These are phyloP conservation scores for Coptotermes formosanus DNA, from an alignment of 1,140 invertebrate species.

Conservation along the genomic window DNA sequence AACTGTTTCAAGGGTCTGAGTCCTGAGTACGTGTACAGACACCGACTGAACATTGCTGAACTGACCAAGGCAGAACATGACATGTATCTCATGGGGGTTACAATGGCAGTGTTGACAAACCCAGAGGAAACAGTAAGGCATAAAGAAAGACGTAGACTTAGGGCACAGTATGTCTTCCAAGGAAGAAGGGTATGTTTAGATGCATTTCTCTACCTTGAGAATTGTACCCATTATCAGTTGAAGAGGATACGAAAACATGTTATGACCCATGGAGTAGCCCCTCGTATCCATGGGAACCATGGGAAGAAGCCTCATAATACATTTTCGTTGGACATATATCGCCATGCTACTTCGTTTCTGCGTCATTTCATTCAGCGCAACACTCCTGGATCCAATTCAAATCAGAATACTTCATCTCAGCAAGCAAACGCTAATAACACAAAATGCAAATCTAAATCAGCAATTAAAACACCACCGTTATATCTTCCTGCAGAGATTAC, in stretches of 20 bases:
- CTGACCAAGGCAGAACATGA: slow-evolving; percentile 72
- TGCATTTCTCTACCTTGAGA: slow-evolving; percentile 76
- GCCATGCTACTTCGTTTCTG: slow-evolving; percentile 71
- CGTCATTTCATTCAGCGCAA: slow-evolving; percentile 68
- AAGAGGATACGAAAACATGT: slow-evolving; percentile 75
- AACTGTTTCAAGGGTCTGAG: slow-evolving; percentile 71
- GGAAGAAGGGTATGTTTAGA: slow-evolving; percentile 73
- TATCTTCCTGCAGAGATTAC: slow-evolving; percentile 68
- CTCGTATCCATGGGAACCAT: slow-evolving; percentile 73
- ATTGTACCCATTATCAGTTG: slow-evolving; percentile 76
- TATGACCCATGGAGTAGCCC: slow-evolving; percentile 73
- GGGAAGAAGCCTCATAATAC: slow-evolving; percentile 80
- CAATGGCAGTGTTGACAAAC: slow-evolving; percentile 74
- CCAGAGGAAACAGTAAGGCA: slow-evolving; percentile 69
- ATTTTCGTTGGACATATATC: slow-evolving; percentile 73
- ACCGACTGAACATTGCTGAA: slow-evolving; percentile 74
- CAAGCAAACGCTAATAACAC: background rate
- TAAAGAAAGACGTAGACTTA: slow-evolving; percentile 66
- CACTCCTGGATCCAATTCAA: slow-evolving; percentile 37
- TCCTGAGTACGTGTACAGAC: slow-evolving; percentile 70
- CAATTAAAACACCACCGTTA: slow-evolving; percentile 55
- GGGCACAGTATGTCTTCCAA: slow-evolving; percentile 70
- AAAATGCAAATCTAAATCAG: slow-evolving; percentile 42
- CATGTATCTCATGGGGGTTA: slow-evolving; percentile 78
- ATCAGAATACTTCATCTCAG: background rate